Base-by-base conservation (phyloP, 2,888 invertebrate species). In the Leptinotarsa peninsularis region DNA sequence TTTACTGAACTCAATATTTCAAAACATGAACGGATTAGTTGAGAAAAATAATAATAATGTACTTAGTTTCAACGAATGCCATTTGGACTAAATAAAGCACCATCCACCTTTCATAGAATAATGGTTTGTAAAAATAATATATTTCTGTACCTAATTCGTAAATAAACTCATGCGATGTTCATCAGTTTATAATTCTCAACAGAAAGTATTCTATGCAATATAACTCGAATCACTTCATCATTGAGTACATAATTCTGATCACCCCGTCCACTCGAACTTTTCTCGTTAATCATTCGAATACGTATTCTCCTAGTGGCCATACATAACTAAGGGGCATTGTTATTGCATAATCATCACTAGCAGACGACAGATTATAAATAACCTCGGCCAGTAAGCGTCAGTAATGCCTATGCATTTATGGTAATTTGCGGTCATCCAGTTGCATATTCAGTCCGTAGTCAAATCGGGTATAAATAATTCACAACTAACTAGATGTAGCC, bases 401-500 rank as follows among this genome's bases (percentile, higher is more conserved):
- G 14, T 81, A 81, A 82, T 83, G 82, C 81, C 82, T 82, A 83
- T 83, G 82, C 82, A 83, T 83, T 82, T 83, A 83, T 83, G 83
- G 78, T 83, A 82, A 83, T 82, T 76, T 69, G 75, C 75, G 76
- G 80, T 78, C 78, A 79, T 76, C 69, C 50, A 81, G 81, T 82
- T 82, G 80, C 80, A 82, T 82, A 82, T 83, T 82, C 83, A 83
- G 80, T 82, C 81, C 74, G 75, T 73, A 79, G 81, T 82, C 82
- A 82, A 82, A 83, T 81, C 77, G 78, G 76, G 78, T 79, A 78
- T 79, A 82, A 79, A 81, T 82, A 82, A 82, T 82, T 80, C 69
- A 78, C 76, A 73, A 63, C 43, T 33, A 33, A 33, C 63, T 43
- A 33, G 63, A 63, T 63, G 63, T 63, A 33, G 14, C 63, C n/a